Evolutionary conservation across 2,113 vertebrate genomes (phyloP).

Genomic region (Peromyscus maniculatus): DNA sequence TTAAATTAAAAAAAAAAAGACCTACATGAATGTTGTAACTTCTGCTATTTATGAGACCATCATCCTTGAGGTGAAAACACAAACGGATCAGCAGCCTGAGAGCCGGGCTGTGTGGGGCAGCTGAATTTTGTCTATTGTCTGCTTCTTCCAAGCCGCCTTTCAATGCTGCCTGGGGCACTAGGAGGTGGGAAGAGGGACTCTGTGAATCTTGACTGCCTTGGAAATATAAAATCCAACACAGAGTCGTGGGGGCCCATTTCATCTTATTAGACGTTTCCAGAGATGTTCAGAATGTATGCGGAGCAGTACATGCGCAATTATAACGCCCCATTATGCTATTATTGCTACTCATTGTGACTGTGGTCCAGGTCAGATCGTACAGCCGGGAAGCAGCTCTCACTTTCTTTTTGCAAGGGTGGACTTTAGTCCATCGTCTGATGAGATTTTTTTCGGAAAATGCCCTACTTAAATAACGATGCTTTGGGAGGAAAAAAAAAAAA

Average conservation of each 20-base stretch:
- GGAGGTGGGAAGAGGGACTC: not conserved
- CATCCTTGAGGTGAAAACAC: not conserved
- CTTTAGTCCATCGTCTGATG: not conserved
- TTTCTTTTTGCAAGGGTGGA: slow-evolving; percentile 35
- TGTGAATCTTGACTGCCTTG: slow-evolving; percentile 8
- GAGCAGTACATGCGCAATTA: not conserved
- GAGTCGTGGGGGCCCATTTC: not conserved
- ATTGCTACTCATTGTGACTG: slow-evolving; percentile 43
- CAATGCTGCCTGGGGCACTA: not conserved
- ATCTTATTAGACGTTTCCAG: not conserved
- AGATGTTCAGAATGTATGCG: not conserved
- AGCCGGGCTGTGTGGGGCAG: not conserved
- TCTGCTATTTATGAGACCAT: not conserved
- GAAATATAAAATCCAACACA: slow-evolving; percentile 2
- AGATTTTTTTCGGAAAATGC: slow-evolving; percentile 65
- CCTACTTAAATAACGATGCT: slow-evolving; percentile 50
- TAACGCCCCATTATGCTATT: not conserved
- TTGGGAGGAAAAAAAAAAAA: not conserved
- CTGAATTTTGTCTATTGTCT: slow-evolving; percentile 68
- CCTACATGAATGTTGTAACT: not conserved
- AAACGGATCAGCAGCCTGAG: not conserved
- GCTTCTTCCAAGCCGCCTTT: slow-evolving; percentile 54
- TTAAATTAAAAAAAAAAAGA: not conserved
- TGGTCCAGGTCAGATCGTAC: slow-evolving; percentile 46
- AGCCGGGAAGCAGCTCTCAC: slow-evolving; percentile 4